These are phyloP conservation scores for Semnornis frantzii DNA, from an alignment of 2,113 vertebrate genomes.

Conservation along the genomic window DNA sequence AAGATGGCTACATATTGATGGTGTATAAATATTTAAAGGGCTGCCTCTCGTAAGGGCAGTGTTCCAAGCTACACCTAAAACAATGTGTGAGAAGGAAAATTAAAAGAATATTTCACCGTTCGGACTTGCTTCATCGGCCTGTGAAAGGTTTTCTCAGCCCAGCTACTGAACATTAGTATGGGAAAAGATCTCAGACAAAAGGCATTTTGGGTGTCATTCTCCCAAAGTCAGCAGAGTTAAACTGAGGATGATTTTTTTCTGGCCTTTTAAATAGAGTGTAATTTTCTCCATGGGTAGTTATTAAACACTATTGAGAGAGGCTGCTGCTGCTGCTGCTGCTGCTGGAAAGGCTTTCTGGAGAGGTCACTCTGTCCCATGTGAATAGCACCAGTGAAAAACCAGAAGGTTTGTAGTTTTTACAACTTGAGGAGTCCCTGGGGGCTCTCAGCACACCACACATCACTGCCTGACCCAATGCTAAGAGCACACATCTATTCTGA, in stretches of 20 bases:
- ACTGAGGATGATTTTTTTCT: slow-evolving; percentile 51
- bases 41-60: slow-evolving; percentile 22
- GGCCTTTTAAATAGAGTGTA: slow-evolving; percentile 66
- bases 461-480: slow-evolving; percentile 47
- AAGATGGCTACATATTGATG: slow-evolving; percentile 41
- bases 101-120: slow-evolving; percentile 60
- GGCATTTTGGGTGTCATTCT: slow-evolving; percentile 46
- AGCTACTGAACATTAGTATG: not conserved
- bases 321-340: not conserved
- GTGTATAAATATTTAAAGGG: slow-evolving; percentile 61
- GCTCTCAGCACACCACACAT: slow-evolving; percentile 7
- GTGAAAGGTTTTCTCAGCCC: not conserved
- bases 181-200: slow-evolving; percentile 12
- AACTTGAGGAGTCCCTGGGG: slow-evolving; percentile 29
- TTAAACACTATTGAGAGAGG: slow-evolving; percentile 57
- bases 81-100: slow-evolving; percentile 26
- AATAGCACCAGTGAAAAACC: slow-evolving; percentile 39
- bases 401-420: slow-evolving; percentile 43
- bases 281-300: slow-evolving; percentile 71
- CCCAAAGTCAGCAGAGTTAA: slow-evolving; percentile 66
- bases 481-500: not conserved
- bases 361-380: slow-evolving; percentile 57
- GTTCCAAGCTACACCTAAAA: slow-evolving; percentile 52
- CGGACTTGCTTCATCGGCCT: slow-evolving; percentile 11
- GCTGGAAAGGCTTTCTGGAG: slow-evolving; percentile 56